Evolutionary conservation across 2,113 vertebrate species (phyloP).

Genomic region (Malurus alboscapulatus): DNA sequence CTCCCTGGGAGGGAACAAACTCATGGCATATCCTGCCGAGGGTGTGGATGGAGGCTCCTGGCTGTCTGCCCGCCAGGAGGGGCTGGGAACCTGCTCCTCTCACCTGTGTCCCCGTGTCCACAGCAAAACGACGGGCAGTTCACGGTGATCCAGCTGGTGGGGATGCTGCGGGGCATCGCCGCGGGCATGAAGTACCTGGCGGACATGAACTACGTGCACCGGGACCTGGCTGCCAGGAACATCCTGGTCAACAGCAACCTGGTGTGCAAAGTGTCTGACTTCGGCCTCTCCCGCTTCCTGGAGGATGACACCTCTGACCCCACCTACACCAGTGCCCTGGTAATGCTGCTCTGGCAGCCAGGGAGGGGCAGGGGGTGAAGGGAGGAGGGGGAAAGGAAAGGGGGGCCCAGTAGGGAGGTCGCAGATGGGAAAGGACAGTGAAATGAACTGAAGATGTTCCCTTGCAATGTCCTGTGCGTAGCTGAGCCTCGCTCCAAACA

Average conservation of each 20-base stretch:
- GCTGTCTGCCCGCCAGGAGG: not conserved
- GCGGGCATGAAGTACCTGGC: constrained; percentile 95
- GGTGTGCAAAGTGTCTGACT: constrained; percentile 96
- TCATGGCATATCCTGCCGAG: accelerated
- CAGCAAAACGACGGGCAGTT: constrained; percentile 98
- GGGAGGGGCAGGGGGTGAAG: not conserved
- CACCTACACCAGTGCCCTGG: constrained; percentile 95
- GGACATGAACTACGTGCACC: constrained; percentile 96
- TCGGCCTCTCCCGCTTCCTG: constrained; percentile 92
- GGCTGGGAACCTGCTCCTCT: not conserved
- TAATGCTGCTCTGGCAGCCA: constrained; percentile 45
- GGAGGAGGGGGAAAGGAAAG: no score
- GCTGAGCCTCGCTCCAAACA: not conserved
- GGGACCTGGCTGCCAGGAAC: constrained; percentile 92
- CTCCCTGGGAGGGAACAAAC: not conserved
- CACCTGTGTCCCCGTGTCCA: not conserved
- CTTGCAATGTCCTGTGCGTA: not conserved
- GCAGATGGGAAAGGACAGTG: not conserved
- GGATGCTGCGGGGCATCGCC: constrained; percentile 92
- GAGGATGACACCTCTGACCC: constrained; percentile 96
- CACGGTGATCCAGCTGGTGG: constrained; percentile 95
- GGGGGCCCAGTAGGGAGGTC: not conserved
- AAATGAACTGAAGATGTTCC: not conserved
- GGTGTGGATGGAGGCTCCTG: not conserved
- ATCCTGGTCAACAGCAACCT: constrained; percentile 98